A percentile compares a stretch with the other conserved stretches of the same genome.
phyloP scores from a whole-genome alignment of 2,797 vertebrate genomes.

The Lindbergichthys nudifrons region DNA sequence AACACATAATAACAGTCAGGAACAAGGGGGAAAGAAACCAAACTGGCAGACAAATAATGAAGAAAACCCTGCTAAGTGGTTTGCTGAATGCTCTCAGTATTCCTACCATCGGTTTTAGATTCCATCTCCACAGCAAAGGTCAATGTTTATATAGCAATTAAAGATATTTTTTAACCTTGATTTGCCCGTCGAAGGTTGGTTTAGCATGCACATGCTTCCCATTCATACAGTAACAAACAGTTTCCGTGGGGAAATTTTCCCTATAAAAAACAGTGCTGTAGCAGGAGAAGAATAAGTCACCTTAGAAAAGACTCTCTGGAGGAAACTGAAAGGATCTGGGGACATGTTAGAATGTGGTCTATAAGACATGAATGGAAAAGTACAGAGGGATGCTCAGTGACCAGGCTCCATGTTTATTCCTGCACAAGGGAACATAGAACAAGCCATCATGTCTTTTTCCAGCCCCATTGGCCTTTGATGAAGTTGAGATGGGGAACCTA shows the following conservation, averaged over 20 bases:
- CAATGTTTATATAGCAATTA: constrained; percentile 69
- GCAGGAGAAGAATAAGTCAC: constrained; percentile 19
- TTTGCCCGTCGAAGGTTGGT: constrained; percentile 49
- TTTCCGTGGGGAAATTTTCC: constrained; percentile 32
- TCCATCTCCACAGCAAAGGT: constrained; percentile 55
- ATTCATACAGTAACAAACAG: constrained; percentile 40
- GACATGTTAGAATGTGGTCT: constrained; percentile 5
- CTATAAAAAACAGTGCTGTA: constrained; percentile 25
- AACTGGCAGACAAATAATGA: constrained; percentile 31
- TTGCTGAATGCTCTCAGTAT: constrained; percentile 29
- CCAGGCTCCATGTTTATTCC: not conserved
- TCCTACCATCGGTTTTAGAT: constrained; percentile 37
- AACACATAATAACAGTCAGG: constrained; percentile 49
- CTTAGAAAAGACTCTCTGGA: constrained; percentile 17
- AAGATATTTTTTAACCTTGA: constrained; percentile 69
- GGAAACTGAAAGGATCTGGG: constrained; percentile 18
- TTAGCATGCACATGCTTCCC: constrained; percentile 23
- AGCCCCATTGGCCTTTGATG: constrained; percentile 19
- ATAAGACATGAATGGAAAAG: constrained; percentile 4
- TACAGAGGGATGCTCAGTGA: constrained; percentile 8
- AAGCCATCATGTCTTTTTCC: constrained; percentile 5
- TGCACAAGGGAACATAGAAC: not conserved
- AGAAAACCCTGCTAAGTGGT: constrained; percentile 18
- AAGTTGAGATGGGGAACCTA: constrained; percentile 25
- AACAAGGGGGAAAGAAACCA: constrained; percentile 29